Evolutionary conservation across 2,888 invertebrate genomes (phyloP), one percentile per base, ranked within the genome.

Genomic region (Eilema depressum): DNA sequence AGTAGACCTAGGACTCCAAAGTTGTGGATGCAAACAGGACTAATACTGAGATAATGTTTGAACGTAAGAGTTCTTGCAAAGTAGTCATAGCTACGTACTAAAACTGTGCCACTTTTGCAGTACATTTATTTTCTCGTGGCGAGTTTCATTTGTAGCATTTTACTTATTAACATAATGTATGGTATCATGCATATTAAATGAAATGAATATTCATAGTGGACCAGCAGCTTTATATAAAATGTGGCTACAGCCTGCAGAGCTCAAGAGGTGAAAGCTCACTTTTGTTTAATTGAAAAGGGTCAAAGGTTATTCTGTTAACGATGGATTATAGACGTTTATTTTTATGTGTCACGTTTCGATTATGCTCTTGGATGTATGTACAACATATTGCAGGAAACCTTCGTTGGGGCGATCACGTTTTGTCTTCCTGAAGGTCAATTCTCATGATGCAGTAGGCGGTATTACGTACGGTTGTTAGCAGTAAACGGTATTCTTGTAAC

Each of bases 231-330:
- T 61, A 28, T 23, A 23, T 14, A 23, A 61, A 61, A 33, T 33
- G 23, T 61, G 33, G 33, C 30, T n/a, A 7, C 33, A 4, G 30
- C n/a, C n/a, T n/a, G n/a, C 30, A 14, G 61, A 30, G 28, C 11
- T 33, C 61, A 23, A 33, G 33, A 33, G n/a, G 20, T 61, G 30
- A 61, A 33, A 30, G 12, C 30, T 30, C 5, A n/a, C 30, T 61
- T 61, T 61, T 33, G 26, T 61, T 33, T 61, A 61, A 33, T 33
- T 30, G 8, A 33, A 33, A 53, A 53, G n/a, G n/a, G 61, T 61
- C 30, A 30, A 30, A 30, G n/a, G n/a, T 61, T 61, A 11, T 33
- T 12, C 12, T 33, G 61, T 61, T n/a, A 61, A 12, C 33, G n/a
- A 30, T 33, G 23, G 30, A 12, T 12, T 12, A 33, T 23, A 4